A percentile compares a stretch with the other conserved stretches of the same genome.
These are phyloP conservation scores for Calliopum simillimum DNA, from an alignment of 2,888 invertebrate genomes.

Conservation along the genomic window DNA sequence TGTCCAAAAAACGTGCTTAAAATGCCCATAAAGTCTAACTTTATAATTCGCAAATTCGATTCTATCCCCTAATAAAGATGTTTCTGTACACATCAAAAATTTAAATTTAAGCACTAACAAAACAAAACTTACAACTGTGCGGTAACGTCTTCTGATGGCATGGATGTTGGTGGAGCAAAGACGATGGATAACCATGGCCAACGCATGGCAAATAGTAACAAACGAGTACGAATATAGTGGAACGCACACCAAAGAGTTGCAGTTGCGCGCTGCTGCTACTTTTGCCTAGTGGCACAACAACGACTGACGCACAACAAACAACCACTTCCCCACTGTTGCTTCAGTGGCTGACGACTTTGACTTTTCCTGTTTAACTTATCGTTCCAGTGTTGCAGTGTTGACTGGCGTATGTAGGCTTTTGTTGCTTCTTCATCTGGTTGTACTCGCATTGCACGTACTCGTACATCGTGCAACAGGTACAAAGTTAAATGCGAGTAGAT, in stretches of 20 bases:
- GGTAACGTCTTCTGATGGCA: not conserved
- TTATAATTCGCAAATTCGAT: too few species aligned
- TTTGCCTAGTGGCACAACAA: not conserved
- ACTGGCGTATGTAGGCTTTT: conserved; percentile 28
- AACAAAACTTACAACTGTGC: too few species aligned
- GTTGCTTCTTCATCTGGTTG: conserved; percentile 15
- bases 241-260: conserved; percentile 4
- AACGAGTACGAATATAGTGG: not conserved
- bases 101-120: too few species aligned
- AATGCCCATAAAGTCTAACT: too few species aligned
- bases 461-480: conserved; percentile 19
- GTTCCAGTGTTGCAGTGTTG: conserved; percentile 21
- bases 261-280: not conserved
- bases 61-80: too few species aligned
- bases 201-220: not conserved
- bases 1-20: too few species aligned
- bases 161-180: not conserved
- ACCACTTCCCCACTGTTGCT: not conserved
- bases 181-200: not conserved
- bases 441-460: not conserved
- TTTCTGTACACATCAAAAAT: too few species aligned
- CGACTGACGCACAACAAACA: not conserved
- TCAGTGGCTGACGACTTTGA: conserved; percentile 22
- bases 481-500: not conserved
- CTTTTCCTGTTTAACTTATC: conserved; percentile 24